Evolutionary conservation across 2,888 invertebrate species (phyloP), one percentile per base, ranked within the genome.

Genomic region (Limenitis camilla): DNA sequence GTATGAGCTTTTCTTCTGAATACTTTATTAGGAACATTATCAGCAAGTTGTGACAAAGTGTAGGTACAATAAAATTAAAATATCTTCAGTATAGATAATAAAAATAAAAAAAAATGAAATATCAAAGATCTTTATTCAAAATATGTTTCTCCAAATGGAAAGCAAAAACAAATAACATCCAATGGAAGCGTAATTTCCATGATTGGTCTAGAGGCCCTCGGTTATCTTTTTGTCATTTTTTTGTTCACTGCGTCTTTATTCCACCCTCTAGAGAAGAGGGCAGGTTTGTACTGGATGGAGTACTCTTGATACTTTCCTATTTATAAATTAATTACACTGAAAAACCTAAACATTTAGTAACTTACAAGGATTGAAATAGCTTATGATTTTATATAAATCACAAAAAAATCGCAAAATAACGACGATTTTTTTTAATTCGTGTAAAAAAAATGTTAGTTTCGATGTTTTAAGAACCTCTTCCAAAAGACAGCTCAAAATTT

Each of bases 211-310:
- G 62, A 68, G 54, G 61, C 63, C 63, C 66, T 64, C 73, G 60
- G 77, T 78, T 82, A 79, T 82, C 76, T 76, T 78, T 63, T 74
- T 68, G 70, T 68, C 63, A 66, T 71, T 81, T 81, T 79, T 81
- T 78, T 68, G 74, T 82, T 80, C 76, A 67, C 66, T 71, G 66
- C 74, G 69, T 84, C 82, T 84, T 83, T 78, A 71, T 76, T 69
- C 78, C 76, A 74, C 85, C 84, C 85, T 79, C 72, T 62, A 80
- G 78, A 77, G 80, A 77, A 78, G 78, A 80, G 83, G 82, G 80
- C 76, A 74, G 56, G 52, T 35, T 68, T 48, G 66, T 74, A 49
- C 5, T 4, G 35, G 69, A 60, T 2, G 1, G 0, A 39, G 0
- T 0, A 4, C 5, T 69, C 41, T 82, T 79, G 78, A 75, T 81